phyloP scores from a whole-genome alignment of 23 tunicate genomes.

The Botrylloides violaceus region DNA sequence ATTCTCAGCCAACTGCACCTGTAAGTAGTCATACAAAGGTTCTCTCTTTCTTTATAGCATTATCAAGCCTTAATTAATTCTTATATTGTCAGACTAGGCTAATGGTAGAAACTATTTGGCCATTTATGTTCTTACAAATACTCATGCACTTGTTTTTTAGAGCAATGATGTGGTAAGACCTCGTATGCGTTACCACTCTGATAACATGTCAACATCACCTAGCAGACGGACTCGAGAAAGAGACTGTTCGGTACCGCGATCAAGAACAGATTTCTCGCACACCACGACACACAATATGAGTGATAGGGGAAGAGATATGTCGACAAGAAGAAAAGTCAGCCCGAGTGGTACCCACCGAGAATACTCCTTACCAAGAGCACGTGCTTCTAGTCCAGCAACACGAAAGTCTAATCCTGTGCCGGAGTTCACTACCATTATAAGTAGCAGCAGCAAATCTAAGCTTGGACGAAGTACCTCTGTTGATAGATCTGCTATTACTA shows the following conservation, averaged over 20 bases:
- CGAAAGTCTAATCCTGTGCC: background rate
- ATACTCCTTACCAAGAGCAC: background rate
- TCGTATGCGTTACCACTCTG: background rate
- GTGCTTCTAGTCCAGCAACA: background rate
- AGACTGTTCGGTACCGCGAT: background rate
- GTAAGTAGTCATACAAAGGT: too few relatives aligned
- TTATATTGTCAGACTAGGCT: too few relatives aligned
- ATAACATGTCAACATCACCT: background rate
- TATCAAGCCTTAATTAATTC: too few relatives aligned
- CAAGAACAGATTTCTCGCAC: background rate
- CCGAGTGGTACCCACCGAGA: background rate
- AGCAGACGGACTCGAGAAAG: background rate
- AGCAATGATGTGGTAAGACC: background rate
- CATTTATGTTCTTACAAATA: too few relatives aligned
- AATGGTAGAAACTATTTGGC: too few relatives aligned
- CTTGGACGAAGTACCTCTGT: background rate
- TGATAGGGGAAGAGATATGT: background rate
- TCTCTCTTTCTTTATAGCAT: too few relatives aligned
- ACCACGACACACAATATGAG: too few relatives aligned
- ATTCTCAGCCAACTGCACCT: too few relatives aligned
- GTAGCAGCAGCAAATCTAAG: background rate
- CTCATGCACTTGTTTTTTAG: background rate
- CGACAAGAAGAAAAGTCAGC: background rate
- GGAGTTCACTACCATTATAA: background rate
- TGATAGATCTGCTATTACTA: background rate